Evolutionary conservation across 2,888 invertebrate genomes (phyloP).

Genomic region (Zygogramma bicolorata): DNA sequence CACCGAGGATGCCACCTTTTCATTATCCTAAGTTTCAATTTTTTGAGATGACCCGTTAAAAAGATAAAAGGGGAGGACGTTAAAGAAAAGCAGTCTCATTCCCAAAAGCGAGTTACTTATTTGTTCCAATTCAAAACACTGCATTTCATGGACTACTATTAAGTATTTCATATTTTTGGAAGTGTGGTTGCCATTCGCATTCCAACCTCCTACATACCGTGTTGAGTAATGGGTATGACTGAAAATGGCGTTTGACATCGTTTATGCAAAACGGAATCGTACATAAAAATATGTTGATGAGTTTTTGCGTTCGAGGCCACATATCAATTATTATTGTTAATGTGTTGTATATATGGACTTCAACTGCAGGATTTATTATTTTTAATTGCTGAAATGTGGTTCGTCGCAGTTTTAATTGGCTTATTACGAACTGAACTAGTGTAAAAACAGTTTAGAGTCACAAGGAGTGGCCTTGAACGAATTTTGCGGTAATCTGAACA

Average conservation of each 20-base stretch:
- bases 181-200: background rate
- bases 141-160: background rate
- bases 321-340: slow-evolving; percentile 4
- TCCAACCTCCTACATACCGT: background rate
- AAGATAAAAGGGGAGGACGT: too few species aligned
- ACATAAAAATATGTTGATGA: slow-evolving; percentile 9
- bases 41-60: too few species aligned
- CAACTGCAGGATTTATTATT: background rate
- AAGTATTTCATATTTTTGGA: background rate
- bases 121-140: too few species aligned
- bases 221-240: background rate
- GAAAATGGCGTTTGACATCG: background rate
- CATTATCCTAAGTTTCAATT: too few species aligned
- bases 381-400: background rate
- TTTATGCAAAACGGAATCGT: background rate
- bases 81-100: too few species aligned
- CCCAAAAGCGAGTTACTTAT: too few species aligned
- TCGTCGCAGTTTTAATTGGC: background rate
- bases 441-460: background rate
- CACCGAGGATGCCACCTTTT: too few species aligned
- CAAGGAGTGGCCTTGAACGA: too few species aligned
- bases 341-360: slow-evolving; percentile 1
- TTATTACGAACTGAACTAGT: background rate
- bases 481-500: too few species aligned
- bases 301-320: background rate